Conservation (phyloP, 2,113 vertebrate species). For the Peromyscus maniculatus region DNA sequence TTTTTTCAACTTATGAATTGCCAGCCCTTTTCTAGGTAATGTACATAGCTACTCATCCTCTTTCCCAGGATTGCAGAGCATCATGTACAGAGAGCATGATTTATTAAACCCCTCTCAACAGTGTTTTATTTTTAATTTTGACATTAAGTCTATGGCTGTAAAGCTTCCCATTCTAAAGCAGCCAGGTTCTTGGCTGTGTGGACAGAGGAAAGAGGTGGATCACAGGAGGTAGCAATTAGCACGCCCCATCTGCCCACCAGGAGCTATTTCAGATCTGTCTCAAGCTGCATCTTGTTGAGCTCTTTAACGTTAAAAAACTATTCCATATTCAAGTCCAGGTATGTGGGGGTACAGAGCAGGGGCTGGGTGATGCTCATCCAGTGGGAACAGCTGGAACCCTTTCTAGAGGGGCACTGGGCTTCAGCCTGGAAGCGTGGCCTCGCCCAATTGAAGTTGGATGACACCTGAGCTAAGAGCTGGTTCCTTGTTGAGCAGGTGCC, state of each 20-base stretch:
- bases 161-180: not conserved
- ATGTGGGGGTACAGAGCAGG: fast-evolving
- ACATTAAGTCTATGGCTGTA: not conserved
- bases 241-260: not conserved
- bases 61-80: not conserved
- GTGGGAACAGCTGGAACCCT: not conserved
- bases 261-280: constrained; percentile 46
- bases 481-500: not conserved
- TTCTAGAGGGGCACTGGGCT: not conserved
- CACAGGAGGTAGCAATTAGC: constrained; percentile 9
- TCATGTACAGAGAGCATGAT: not conserved
- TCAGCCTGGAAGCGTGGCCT: fast-evolving
- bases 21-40: not conserved
- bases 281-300: constrained; percentile 42
- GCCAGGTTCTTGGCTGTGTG: not conserved
- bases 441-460: fast-evolving
- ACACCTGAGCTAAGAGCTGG: not conserved
- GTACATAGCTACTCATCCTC: not conserved
- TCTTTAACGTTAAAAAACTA: constrained; percentile 6
- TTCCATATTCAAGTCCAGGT: not conserved
- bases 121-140: not conserved
- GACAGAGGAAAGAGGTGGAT: not conserved
- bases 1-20: not conserved
- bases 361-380: not conserved
- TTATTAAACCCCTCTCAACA: not conserved